Percentiles rank a stretch among this genome's conserved stretches.
These are phyloP conservation scores for Drosophila fulvimacula DNA, from an alignment of 2,888 invertebrate genomes.

Conservation along the genomic window DNA sequence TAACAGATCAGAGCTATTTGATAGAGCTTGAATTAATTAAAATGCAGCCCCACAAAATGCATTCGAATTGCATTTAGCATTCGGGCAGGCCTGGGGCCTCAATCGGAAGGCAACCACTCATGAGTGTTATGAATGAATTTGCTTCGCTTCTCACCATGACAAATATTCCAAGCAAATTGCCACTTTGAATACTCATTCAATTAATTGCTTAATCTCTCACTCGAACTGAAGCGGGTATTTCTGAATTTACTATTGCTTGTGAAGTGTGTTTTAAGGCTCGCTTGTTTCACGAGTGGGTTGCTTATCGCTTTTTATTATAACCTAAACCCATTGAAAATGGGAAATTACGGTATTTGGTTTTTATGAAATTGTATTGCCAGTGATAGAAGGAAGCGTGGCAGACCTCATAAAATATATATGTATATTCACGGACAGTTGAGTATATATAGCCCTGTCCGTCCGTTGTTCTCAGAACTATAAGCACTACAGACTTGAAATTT, in stretches of 20 bases:
- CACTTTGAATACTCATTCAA: slow-evolving; percentile 25
- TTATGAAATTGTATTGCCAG: too few relatives aligned
- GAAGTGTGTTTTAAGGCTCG: neutral
- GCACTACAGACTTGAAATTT: too few relatives aligned
- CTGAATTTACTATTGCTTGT: slow-evolving; percentile 1
- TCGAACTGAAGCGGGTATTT: slow-evolving; percentile 16
- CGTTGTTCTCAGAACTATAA: too few relatives aligned
- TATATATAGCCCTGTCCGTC: too few relatives aligned
- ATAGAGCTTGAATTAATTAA: slow-evolving; percentile 49
- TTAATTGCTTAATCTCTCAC: slow-evolving; percentile 24
- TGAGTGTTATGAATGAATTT: slow-evolving; percentile 53
- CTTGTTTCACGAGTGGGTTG: neutral
- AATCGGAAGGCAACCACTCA: neutral
- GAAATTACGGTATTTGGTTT: too few relatives aligned
- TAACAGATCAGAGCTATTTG: slow-evolving; percentile 44
- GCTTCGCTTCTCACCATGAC: slow-evolving; percentile 13
- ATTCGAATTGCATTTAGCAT: slow-evolving; percentile 10
- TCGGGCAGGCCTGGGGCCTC: neutral
- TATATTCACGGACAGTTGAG: too few relatives aligned
- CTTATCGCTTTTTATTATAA: too few relatives aligned
- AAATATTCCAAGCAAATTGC: slow-evolving; percentile 19
- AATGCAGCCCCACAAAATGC: slow-evolving; percentile 46
- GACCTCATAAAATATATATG: too few relatives aligned
- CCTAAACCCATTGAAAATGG: too few relatives aligned
- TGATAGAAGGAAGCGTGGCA: too few relatives aligned